Evolutionary conservation across 2,888 invertebrate genomes (phyloP).

Genomic region (Lasioglossum pauxillum): DNA sequence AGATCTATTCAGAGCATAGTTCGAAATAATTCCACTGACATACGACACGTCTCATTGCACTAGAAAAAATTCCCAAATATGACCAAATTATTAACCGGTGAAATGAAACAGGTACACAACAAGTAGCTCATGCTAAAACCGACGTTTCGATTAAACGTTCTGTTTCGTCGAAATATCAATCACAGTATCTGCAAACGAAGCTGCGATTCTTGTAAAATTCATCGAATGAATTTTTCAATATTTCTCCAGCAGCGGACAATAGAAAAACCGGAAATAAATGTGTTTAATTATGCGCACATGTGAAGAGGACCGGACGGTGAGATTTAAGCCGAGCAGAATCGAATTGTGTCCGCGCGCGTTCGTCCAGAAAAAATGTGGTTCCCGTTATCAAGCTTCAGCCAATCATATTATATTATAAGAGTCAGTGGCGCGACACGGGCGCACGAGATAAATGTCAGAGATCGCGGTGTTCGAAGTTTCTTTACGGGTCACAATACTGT

Average conservation of each 20-base stretch:
- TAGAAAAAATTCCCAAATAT: not conserved
- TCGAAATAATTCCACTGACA: too few species aligned
- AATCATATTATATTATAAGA: constrained; percentile 25
- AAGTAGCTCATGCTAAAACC: not conserved
- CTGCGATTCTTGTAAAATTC: not conserved
- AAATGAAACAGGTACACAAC: not conserved
- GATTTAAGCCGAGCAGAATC: not conserved
- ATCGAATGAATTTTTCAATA: not conserved
- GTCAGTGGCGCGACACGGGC: not conserved
- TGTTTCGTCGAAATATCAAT: not conserved
- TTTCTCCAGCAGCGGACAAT: not conserved
- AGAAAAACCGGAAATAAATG: not conserved
- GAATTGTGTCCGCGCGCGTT: not conserved
- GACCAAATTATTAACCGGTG: not conserved
- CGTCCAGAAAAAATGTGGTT: not conserved
- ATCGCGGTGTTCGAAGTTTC: constrained; percentile 44
- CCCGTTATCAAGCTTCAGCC: not conserved
- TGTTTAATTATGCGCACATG: not conserved
- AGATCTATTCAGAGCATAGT: too few species aligned
- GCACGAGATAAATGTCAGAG: constrained; percentile 37
- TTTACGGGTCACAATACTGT: constrained; percentile 23
- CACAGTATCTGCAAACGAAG: not conserved
- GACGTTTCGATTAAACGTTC: not conserved
- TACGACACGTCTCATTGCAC: not conserved
- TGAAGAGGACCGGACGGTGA: not conserved